These are phyloP conservation scores for Andrena fulva DNA, from an alignment of 2,888 invertebrate genomes.

Conservation along the genomic window DNA sequence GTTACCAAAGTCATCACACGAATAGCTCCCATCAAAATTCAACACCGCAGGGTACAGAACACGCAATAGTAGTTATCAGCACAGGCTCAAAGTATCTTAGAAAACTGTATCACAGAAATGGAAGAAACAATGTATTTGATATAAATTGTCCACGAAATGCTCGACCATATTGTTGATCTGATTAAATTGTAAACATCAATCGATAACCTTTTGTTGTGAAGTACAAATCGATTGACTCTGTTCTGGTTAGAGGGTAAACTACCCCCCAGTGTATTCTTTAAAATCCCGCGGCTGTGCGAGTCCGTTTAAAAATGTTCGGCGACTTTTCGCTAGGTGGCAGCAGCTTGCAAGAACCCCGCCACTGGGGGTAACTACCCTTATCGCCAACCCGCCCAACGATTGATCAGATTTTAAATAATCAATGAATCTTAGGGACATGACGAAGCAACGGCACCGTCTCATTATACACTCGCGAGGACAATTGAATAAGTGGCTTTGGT, in stretches of 20 bases:
- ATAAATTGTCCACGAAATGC: not conserved
- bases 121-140: not conserved
- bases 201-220: not conserved
- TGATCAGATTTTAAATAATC: slow-evolving; percentile 53
- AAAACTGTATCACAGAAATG: too few relatives aligned
- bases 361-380: slow-evolving; percentile 50
- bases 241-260: slow-evolving; percentile 1
- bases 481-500: slow-evolving; percentile 14
- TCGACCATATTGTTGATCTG: not conserved
- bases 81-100: too few relatives aligned
- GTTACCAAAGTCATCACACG: too few relatives aligned
- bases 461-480: slow-evolving; percentile 14
- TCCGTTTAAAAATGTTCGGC: slow-evolving; percentile 63
- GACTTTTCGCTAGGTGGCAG: slow-evolving; percentile 72
- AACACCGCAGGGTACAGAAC: too few relatives aligned
- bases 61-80: too few relatives aligned
- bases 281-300: slow-evolving; percentile 31
- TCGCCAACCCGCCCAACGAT: slow-evolving; percentile 21
- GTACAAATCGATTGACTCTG: not conserved
- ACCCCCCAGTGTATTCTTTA: slow-evolving; percentile 8
- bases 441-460: not conserved
- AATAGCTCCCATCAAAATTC: too few relatives aligned
- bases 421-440: slow-evolving; percentile 3
- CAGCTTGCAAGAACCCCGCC: slow-evolving; percentile 60
- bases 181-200: not conserved